Evolutionary conservation across 1,140 invertebrate genomes (phyloP).

Genomic region (Drosophila pachea): DNA sequence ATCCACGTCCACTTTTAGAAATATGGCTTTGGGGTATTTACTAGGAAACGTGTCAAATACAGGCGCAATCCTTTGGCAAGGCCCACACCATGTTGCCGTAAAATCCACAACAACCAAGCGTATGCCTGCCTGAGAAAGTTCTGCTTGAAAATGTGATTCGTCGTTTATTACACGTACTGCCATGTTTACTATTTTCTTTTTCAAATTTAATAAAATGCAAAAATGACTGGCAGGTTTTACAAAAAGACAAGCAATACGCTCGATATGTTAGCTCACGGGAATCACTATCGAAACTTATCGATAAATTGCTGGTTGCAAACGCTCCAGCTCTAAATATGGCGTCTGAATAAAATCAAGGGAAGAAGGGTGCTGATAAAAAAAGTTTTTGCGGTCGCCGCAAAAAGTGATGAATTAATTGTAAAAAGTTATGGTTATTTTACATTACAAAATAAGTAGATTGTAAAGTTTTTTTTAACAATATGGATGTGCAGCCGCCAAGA

Average conservation of each 20-base stretch:
- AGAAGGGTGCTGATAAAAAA: conserved; percentile 38
- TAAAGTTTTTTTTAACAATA: conserved; percentile 34
- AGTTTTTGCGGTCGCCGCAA: conserved; percentile 34
- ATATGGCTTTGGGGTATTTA: conserved; percentile 93
- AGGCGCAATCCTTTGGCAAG: conserved; percentile 95
- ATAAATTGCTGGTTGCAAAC: conserved; percentile 3
- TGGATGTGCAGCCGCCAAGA: conserved; percentile 65
- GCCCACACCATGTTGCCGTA: conserved; percentile 96
- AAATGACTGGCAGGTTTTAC: conserved; percentile 32
- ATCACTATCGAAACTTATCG: conserved; percentile 14
- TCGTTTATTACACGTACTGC: conserved; percentile 79
- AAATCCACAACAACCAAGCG: conserved; percentile 97
- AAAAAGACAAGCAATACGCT: conserved; percentile 21
- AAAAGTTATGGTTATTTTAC: conserved; percentile 52
- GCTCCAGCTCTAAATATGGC: conserved; percentile 42
- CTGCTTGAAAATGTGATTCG: conserved; percentile 90
- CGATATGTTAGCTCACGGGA: neutral
- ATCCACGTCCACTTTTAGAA: conserved; percentile 97
- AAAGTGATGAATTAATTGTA: conserved; percentile 33
- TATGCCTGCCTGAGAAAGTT: conserved; percentile 88
- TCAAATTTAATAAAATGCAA: conserved; percentile 8
- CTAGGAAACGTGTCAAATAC: conserved; percentile 90
- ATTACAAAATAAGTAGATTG: conserved; percentile 38
- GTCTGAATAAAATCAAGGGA: conserved; percentile 29
- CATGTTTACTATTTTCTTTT: conserved; percentile 57